Base-by-base conservation (phyloP, 2,888 invertebrate genomes). In the Caradrina clavipalpis region DNA sequence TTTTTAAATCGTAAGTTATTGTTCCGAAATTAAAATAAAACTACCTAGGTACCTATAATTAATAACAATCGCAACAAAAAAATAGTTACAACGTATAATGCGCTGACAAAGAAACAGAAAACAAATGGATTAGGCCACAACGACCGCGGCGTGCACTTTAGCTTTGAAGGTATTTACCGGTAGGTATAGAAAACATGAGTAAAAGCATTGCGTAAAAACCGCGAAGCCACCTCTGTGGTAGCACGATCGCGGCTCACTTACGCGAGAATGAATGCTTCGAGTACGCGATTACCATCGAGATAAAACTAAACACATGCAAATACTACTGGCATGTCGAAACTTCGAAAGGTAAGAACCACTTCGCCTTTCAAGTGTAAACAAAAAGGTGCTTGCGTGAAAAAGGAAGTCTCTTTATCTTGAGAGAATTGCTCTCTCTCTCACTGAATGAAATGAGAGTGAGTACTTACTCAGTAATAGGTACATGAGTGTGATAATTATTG, bases 181-280 rank as follows among this genome's bases (percentile, higher is more conserved):
- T 26, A 57, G n/a, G 13, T n/a, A 71, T 0, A 10, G 21, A 53
- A 58, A 72, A 31, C 17, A 58, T 42, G 42, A 54, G 42, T 22
- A 58, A 69, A 57, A 58, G 31, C 13, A 57, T 53, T 57, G 70
- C 70, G 56, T 76, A 69, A 72, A 76, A 76, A 76, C 71, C 51
- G 26, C 57, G 53, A 76, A 57, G 57, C 39, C 21, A 57, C 26
- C 45, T 39, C 39, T 11, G 47, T 22, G 47, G 53, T 47, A 19
- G 26, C 69, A 76, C 70, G 76, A 57, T 47, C 39, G 45, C 45
- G 21, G 31, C 17, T 55, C 17, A 31, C 31, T 45, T 35, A 35
- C 42, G 45, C 69, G n/a, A 47, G 26, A 35, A 35, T 22, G 10
- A 39, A 35, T 8, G 35, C 39, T 39, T 39, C 35, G 35, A 35